A percentile compares a stretch with the other conserved stretches of the same genome.
Conservation (phyloP, 2,888 invertebrate genomes). For the Calameuta idolon region DNA sequence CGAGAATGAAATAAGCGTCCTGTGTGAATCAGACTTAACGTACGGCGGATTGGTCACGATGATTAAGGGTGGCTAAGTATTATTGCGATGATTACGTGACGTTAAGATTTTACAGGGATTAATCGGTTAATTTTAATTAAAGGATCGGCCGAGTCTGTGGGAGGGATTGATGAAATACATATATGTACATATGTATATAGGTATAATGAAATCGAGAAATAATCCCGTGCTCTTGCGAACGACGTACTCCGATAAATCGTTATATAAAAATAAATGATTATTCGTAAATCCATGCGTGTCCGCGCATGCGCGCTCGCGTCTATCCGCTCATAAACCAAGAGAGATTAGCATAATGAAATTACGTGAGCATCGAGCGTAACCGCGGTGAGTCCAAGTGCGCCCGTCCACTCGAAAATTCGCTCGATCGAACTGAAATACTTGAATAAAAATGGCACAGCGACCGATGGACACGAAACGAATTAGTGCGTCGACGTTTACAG, state of each 20-base stretch:
- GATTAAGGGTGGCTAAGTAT: background rate
- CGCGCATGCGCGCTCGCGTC: background rate
- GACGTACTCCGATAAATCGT: background rate
- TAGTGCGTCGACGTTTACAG: background rate
- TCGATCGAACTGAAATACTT: background rate
- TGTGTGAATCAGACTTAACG: background rate
- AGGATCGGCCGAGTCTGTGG: background rate
- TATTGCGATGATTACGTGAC: background rate
- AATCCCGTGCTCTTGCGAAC: background rate
- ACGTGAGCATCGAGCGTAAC: background rate
- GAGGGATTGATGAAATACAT: background rate
- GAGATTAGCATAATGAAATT: background rate
- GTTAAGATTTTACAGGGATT: background rate
- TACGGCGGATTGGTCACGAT: background rate
- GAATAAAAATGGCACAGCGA: background rate
- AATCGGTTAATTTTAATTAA: background rate
- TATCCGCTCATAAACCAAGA: background rate
- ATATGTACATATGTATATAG: background rate
- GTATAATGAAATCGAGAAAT: background rate
- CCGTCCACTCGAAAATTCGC: background rate
- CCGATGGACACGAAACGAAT: background rate
- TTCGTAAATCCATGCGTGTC: background rate
- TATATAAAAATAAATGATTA: background rate
- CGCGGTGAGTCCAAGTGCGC: background rate
- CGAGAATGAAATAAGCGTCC: background rate